Conservation (phyloP, 2,888 invertebrate species). For the Troides oblongomaculatus region DNA sequence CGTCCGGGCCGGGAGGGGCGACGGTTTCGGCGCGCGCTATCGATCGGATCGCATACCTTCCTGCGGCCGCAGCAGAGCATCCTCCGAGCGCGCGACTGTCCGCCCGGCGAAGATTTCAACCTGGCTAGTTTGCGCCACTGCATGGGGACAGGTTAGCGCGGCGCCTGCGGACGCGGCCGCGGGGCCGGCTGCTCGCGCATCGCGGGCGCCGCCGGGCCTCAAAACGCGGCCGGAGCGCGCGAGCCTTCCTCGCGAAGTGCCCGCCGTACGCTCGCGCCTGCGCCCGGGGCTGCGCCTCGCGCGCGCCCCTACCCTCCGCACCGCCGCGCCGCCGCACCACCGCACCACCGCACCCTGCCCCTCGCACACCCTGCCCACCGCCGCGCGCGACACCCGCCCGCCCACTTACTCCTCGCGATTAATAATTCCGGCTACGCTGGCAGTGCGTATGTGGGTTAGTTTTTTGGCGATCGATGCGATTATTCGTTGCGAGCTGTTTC, state of each 20-base stretch:
- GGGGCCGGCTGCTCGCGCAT: slow-evolving; percentile 73
- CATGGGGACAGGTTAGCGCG: slow-evolving; percentile 86
- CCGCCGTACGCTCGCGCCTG: slow-evolving; percentile 66
- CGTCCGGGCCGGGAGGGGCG: slow-evolving; percentile 76
- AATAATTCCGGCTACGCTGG: slow-evolving; percentile 79
- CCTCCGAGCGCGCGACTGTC: slow-evolving; percentile 87
- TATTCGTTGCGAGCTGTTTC: slow-evolving; percentile 72
- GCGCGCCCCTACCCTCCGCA: slow-evolving; percentile 34
- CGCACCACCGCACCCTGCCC: slow-evolving; percentile 58
- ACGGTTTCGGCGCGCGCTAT: slow-evolving; percentile 75
- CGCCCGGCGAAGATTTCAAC: slow-evolving; percentile 85
- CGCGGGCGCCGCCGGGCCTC: slow-evolving; percentile 63
- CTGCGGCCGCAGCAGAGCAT: slow-evolving; percentile 98
- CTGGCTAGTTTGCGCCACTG: slow-evolving; percentile 92
- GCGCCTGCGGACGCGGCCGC: slow-evolving; percentile 76
- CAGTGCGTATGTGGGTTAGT: slow-evolving; percentile 80
- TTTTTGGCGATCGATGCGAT: slow-evolving; percentile 80
- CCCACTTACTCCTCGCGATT: slow-evolving; percentile 72
- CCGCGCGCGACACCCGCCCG: slow-evolving; percentile 46
- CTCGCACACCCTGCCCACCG: slow-evolving; percentile 44
- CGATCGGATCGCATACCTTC: slow-evolving; percentile 86
- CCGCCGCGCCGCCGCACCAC: slow-evolving; percentile 43
- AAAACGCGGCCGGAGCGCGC: slow-evolving; percentile 73
- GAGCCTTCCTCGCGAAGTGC: slow-evolving; percentile 76
- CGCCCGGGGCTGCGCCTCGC: slow-evolving; percentile 30